Percentiles rank a stretch among this genome's conserved stretches.
Evolutionary conservation across 2,888 invertebrate genomes (phyloP).

Genomic region (Napeogenes sylphis): DNA sequence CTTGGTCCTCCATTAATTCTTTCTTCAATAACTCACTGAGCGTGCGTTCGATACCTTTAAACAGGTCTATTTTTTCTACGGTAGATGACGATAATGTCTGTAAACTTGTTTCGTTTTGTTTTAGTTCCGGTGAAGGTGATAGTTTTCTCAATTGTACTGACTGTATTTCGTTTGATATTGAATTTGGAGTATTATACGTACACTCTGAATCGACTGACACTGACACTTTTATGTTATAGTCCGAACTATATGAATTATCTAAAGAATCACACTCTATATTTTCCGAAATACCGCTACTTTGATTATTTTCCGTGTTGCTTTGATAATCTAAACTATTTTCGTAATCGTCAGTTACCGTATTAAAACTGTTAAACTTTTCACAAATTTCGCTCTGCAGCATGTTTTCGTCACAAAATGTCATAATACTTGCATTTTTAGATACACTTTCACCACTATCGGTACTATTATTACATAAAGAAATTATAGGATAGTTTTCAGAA

Average conservation of each 20-base stretch:
- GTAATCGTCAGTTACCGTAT: slow-evolving; percentile 56
- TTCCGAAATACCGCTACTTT: slow-evolving; percentile 55
- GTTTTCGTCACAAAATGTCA: slow-evolving; percentile 63
- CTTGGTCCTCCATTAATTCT: slow-evolving; percentile 72
- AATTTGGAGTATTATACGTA: slow-evolving; percentile 39
- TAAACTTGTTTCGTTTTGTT: slow-evolving; percentile 38
- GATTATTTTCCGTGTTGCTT: slow-evolving; percentile 54
- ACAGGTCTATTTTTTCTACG: slow-evolving; percentile 69
- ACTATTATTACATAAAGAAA: slow-evolving; percentile 49
- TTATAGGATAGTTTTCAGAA: slow-evolving; percentile 56
- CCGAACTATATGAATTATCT: slow-evolving; percentile 48
- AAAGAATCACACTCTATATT: slow-evolving; percentile 61
- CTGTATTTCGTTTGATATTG: slow-evolving; percentile 43
- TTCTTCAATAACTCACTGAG: slow-evolving; percentile 76
- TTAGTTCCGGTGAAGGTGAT: slow-evolving; percentile 60
- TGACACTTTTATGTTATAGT: slow-evolving; percentile 63
- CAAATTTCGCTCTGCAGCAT: slow-evolving; percentile 71
- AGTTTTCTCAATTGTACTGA: slow-evolving; percentile 48
- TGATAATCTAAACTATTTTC: slow-evolving; percentile 33
- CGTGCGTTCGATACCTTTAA: slow-evolving; percentile 75
- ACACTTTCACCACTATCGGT: slow-evolving; percentile 47
- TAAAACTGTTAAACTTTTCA: slow-evolving; percentile 69
- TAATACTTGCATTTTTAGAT: slow-evolving; percentile 46
- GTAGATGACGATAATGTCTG: slow-evolving; percentile 40
- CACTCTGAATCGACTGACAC: slow-evolving; percentile 54